Evolutionary conservation across 2,113 vertebrate species (phyloP), one percentile per base, ranked within the genome.

Genomic region (Gorsachius goisagi): DNA sequence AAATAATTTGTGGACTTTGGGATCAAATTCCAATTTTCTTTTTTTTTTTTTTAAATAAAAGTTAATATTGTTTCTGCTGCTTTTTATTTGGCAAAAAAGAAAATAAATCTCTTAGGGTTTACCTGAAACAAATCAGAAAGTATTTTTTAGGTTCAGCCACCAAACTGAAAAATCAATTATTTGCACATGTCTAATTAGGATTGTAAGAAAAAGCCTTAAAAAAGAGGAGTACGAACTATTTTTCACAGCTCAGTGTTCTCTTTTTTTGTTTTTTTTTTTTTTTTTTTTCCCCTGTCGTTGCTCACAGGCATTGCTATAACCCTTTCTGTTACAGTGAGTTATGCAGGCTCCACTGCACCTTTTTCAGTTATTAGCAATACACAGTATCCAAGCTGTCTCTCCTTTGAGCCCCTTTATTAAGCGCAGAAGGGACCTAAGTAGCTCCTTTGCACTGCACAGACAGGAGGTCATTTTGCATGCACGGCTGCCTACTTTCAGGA

Each of bases 271-370:
- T n/a, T n/a, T n/a, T n/a, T n/a, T n/a, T n/a, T n/a, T n/a, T n/a
- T 77, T 47, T 53, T 50, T 30, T 44, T 59, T 11, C 39, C 39
- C 1, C 47, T 63, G 15, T 73, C 32, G 17, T 62, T 92, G 39
- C 49, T 92, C 73, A 66, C 77, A 91, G 91, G 49, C 88, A 72
- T 85, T 82, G 55, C 71, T 77, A 6, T 32, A 71, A 55, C 56
- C 59, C 39, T 85, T 96, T 83, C 86, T 95, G 86, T 55, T 89
- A 28, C 35, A 91, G 49, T 96, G 39, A 75, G 88, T 95, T 95
- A 90, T 89, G 86, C 84, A 97, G 82, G 92, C 86, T 96, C 55
- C 89, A 92, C 21, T 93, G 94, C 80, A 93, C 77, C 84, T 94
- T 94, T 96, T 89, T 1, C 85, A 78, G 6, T 91, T 91, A 93